Conservation (phyloP, 1,140 invertebrate species). For the Halictus rubicundus region DNA sequence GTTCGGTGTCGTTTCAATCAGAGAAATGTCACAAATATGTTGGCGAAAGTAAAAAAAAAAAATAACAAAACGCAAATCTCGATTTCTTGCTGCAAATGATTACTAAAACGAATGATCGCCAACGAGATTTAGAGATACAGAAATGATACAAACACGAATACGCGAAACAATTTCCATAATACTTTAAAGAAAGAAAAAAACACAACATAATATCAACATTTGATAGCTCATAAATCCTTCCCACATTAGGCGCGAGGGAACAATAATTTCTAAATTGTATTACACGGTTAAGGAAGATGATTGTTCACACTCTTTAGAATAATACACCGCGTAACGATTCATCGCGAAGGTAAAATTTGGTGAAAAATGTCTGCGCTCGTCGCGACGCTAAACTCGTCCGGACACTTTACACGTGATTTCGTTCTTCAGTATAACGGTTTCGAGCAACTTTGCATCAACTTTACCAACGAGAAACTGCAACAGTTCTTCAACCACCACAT, state of each 20-base stretch:
- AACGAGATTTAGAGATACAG: neutral
- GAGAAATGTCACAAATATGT: too few species aligned
- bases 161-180: neutral
- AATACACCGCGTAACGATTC: too few species aligned
- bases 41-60: too few species aligned
- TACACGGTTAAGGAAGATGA: too few species aligned
- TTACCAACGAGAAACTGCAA: slow-evolving; percentile 98
- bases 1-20: too few species aligned
- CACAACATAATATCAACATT: neutral
- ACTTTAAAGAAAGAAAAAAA: too few species aligned
- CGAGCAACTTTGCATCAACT: slow-evolving; percentile 99
- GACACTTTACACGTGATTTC: slow-evolving; percentile 15
- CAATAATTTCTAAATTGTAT: too few species aligned
- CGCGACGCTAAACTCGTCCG: too few species aligned
- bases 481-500: slow-evolving; percentile 99
- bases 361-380: neutral
- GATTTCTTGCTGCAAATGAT: too few species aligned
- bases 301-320: too few species aligned
- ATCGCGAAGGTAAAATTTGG: too few species aligned
- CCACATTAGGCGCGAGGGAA: neutral
- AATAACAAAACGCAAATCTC: too few species aligned
- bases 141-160: neutral
- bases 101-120: neutral
- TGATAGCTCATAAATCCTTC: neutral
- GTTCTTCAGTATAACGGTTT: slow-evolving; percentile 94